These are phyloP conservation scores for Sarcophaga rosellei DNA, from an alignment of 2,888 invertebrate genomes.

Conservation along the genomic window DNA sequence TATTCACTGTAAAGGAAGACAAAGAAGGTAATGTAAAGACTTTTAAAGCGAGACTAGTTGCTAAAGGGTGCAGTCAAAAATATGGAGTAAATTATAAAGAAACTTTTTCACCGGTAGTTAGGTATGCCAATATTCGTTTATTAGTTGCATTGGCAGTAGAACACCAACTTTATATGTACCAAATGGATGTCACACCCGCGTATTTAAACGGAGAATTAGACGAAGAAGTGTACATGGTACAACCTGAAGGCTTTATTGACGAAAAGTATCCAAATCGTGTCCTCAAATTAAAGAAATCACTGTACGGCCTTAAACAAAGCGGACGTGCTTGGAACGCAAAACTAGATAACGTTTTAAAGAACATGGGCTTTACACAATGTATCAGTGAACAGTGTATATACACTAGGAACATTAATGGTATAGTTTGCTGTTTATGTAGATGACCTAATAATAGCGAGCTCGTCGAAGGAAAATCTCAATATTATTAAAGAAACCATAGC, in stretches of 20 bases:
- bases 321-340: slow-evolving; percentile 66
- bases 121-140: slow-evolving; percentile 62
- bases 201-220: slow-evolving; percentile 61
- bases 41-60: slow-evolving; percentile 45
- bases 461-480: slow-evolving; percentile 43
- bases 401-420: slow-evolving; percentile 38
- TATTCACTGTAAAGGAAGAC: slow-evolving; percentile 54
- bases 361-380: slow-evolving; percentile 54
- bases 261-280: neutral
- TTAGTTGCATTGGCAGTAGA: slow-evolving; percentile 67
- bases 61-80: neutral
- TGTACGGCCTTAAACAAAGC: slow-evolving; percentile 63
- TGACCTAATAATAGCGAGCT: slow-evolving; percentile 60
- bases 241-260: slow-evolving; percentile 8
- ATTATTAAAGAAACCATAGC: slow-evolving; percentile 52
- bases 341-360: slow-evolving; percentile 54
- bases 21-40: slow-evolving; percentile 55
- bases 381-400: slow-evolving; percentile 64
- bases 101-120: neutral
- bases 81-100: neutral
- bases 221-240: neutral
- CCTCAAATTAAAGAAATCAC: neutral
- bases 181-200: slow-evolving; percentile 68
- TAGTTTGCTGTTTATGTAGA: slow-evolving; percentile 63
- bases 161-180: slow-evolving; percentile 61